These are phyloP conservation scores for Herpetotheres cachinnans DNA, from an alignment of 2,113 vertebrate genomes.

Conservation along the genomic window DNA sequence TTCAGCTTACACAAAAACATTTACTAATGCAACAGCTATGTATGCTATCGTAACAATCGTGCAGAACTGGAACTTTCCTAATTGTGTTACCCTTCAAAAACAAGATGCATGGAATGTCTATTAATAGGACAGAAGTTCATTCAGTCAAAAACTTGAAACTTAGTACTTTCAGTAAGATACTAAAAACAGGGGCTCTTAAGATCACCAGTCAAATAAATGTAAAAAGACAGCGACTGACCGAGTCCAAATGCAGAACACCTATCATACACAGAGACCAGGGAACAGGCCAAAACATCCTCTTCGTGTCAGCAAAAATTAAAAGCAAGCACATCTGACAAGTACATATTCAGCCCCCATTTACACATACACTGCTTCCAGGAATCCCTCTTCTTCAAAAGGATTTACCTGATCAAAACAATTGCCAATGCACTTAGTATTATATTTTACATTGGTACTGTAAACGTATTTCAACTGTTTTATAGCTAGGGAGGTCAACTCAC, in stretches of 20 bases:
- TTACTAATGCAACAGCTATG: not conserved
- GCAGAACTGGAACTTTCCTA: not conserved
- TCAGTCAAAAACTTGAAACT: not conserved
- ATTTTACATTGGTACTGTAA: not conserved
- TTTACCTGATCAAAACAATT: not conserved
- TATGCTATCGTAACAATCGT: rapidly evolving
- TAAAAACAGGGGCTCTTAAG: not conserved
- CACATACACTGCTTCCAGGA: not conserved
- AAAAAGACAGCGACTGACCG: not conserved
- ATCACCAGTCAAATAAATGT: not conserved
- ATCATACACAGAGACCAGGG: not conserved
- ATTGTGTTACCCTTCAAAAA: not conserved
- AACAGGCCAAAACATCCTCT: not conserved
- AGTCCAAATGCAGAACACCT: not conserved
- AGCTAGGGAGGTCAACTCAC: not conserved
- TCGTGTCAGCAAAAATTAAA: not conserved
- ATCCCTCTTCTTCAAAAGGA: not conserved
- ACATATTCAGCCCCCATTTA: not conserved
- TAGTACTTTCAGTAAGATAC: not conserved
- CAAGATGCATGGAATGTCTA: not conserved
- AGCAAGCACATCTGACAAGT: not conserved
- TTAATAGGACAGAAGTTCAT: not conserved
- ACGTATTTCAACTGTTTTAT: not conserved
- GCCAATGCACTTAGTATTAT: not conserved
- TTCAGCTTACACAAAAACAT: not conserved